Conservation (phyloP, 1,140 invertebrate genomes). For the Drosophila sechellia region DNA sequence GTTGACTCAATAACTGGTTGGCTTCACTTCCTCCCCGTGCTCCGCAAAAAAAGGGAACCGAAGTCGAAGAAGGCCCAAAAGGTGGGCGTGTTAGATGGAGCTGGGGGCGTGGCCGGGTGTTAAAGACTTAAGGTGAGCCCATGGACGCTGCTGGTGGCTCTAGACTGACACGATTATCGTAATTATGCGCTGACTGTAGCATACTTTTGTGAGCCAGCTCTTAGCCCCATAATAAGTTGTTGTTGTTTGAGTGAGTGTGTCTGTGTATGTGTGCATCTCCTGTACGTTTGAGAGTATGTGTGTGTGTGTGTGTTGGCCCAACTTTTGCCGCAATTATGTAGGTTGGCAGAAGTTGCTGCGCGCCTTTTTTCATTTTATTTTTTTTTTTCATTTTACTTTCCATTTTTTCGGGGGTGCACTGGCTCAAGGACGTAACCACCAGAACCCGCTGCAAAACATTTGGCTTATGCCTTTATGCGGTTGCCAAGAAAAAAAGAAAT, state of each 20-base stretch:
- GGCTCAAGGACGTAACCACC: slow-evolving; percentile 59
- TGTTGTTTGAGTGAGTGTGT: slow-evolving; percentile 31
- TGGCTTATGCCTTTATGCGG: slow-evolving; percentile 52
- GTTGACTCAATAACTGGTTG: slow-evolving; percentile 78
- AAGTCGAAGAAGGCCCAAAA: slow-evolving; percentile 4
- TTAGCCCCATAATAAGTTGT: slow-evolving; percentile 44
- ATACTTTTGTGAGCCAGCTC: slow-evolving; percentile 73
- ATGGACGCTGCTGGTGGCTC: slow-evolving; percentile 34
- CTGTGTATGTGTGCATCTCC: slow-evolving; percentile 10
- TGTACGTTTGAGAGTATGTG: background rate
- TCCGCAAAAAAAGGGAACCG: background rate
- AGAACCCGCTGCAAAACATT: slow-evolving; percentile 42
- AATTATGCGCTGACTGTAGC: slow-evolving; percentile 80
- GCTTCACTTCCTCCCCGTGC: slow-evolving; percentile 7
- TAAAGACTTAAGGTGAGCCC: slow-evolving; percentile 34
- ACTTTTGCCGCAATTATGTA: slow-evolving; percentile 81
- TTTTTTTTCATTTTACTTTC: slow-evolving; percentile 52
- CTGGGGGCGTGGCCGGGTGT: slow-evolving; percentile 24
- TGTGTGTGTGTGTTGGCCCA: slow-evolving; percentile 41
- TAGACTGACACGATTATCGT: slow-evolving; percentile 81
- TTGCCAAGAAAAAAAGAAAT: slow-evolving; percentile 28
- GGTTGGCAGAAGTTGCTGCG: slow-evolving; percentile 70
- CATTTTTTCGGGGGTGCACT: slow-evolving; percentile 37
- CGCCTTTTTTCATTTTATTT: slow-evolving; percentile 42
- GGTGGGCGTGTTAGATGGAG: slow-evolving; percentile 24